These are phyloP conservation scores for Sylvietta virens DNA, from an alignment of 2,113 vertebrate species.

Conservation along the genomic window DNA sequence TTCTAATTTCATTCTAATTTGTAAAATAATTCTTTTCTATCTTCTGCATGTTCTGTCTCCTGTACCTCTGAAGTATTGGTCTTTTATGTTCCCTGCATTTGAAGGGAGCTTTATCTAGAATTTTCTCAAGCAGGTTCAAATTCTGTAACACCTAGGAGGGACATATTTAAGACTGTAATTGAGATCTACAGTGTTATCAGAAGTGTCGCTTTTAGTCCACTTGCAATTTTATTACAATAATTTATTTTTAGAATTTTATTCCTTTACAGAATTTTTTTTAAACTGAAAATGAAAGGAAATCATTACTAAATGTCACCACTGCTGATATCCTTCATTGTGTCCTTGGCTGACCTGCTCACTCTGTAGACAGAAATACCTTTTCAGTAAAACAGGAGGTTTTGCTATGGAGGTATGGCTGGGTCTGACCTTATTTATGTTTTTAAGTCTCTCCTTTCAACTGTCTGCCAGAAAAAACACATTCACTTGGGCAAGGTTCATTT, in stretches of 20 bases:
- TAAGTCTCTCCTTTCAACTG: constrained; percentile 43
- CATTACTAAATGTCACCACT: constrained; percentile 23
- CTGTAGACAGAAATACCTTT: not conserved
- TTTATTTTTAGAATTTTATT: constrained; percentile 7
- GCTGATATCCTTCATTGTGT: not conserved
- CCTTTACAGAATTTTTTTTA: not conserved
- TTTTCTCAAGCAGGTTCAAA: not conserved
- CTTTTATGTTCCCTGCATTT: not conserved
- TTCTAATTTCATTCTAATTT: constrained; percentile 21
- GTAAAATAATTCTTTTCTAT: not conserved
- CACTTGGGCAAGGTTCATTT: constrained; percentile 67
- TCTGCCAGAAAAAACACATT: constrained; percentile 49
- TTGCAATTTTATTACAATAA: not conserved
- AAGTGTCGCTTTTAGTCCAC: not conserved
- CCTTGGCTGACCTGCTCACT: not conserved
- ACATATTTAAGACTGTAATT: not conserved
- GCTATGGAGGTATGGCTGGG: not conserved
- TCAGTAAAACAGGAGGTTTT: not conserved
- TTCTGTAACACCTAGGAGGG: not conserved
- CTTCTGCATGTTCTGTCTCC: not conserved
- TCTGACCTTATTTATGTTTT: constrained; percentile 10
- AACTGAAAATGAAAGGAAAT: constrained; percentile 37
- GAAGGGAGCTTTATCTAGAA: constrained; percentile 1
- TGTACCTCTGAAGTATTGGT: not conserved
- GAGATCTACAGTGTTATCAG: not conserved